Conservation (phyloP, 2,888 invertebrate genomes). For the Eupithecia centaureata region DNA sequence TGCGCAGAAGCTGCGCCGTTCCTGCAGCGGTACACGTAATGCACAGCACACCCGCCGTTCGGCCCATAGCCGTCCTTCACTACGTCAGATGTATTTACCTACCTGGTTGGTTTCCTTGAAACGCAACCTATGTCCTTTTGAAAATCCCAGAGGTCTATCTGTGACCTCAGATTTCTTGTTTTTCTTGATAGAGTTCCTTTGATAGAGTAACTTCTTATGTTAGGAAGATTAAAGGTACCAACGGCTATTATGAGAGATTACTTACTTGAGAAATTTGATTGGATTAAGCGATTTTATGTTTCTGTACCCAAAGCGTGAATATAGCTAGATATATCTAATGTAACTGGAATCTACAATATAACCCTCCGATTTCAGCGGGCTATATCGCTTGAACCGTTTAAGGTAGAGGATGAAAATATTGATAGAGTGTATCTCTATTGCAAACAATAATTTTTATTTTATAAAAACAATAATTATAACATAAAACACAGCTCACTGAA, state of each 20-base stretch:
- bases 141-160: slow-evolving; percentile 16
- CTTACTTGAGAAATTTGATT: not conserved
- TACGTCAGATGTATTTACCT: slow-evolving; percentile 11
- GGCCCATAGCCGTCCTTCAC: slow-evolving; percentile 32
- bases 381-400: no score
- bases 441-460: no score
- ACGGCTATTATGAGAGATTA: not conserved
- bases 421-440: no score
- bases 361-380: no score
- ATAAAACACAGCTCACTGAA: no score
- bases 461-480: no score
- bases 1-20: slow-evolving; percentile 56
- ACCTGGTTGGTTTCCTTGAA: slow-evolving; percentile 25
- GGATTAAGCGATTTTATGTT: not conserved
- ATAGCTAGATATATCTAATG: no score
- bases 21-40: slow-evolving; percentile 59
- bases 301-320: no score
- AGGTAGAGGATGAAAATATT: no score
- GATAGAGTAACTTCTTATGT: not conserved
- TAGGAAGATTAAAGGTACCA: not conserved
- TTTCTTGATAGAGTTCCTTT: not conserved
- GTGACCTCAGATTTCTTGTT: not conserved
- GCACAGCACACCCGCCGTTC: slow-evolving; percentile 48
- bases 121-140: slow-evolving; percentile 22
- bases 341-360: no score